A percentile compares a stretch with the other conserved stretches of the same genome.
phyloP scores from a whole-genome alignment of 2,113 vertebrate genomes.

The Dipodomys stephensi region DNA sequence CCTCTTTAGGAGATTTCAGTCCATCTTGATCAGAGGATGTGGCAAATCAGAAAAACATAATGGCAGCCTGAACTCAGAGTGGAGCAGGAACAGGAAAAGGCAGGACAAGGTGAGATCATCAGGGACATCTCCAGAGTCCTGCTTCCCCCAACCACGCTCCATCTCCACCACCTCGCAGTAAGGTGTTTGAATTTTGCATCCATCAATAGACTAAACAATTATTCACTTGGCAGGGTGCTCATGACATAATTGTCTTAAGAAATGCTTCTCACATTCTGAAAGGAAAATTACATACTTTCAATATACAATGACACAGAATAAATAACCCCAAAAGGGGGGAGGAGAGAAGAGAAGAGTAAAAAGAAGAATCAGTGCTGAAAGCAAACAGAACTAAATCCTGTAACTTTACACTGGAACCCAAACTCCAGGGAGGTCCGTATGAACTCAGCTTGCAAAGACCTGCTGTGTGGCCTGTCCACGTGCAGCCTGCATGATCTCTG shows the following conservation, averaged over 20 bases:
- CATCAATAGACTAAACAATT: too few species aligned
- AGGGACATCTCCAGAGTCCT: not conserved
- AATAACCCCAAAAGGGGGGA: not conserved
- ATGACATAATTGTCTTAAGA: not conserved
- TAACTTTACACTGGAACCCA: not conserved
- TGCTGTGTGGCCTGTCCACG: not conserved
- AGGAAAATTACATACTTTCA: not conserved
- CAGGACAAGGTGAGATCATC: not conserved
- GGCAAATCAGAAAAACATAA: not conserved
- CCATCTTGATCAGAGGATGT: not conserved
- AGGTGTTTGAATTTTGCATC: not conserved
- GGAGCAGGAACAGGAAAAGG: not conserved
- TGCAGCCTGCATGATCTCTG: not conserved
- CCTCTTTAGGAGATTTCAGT: not conserved
- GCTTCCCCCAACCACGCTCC: not conserved
- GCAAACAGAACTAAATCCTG: not conserved
- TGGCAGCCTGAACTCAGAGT: not conserved
- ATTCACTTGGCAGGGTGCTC: not conserved
- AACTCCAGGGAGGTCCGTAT: not conserved
- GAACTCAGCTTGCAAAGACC: not conserved
- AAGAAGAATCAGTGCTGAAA: not conserved
- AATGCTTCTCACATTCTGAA: not conserved
- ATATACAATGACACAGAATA: not conserved
- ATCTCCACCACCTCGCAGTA: not conserved
- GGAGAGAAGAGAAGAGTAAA: not conserved